A percentile compares a stretch with the other conserved stretches of the same genome.
Conservation (phyloP, 2,113 vertebrate species). For the Oncorhynchus gorbuscha region DNA sequence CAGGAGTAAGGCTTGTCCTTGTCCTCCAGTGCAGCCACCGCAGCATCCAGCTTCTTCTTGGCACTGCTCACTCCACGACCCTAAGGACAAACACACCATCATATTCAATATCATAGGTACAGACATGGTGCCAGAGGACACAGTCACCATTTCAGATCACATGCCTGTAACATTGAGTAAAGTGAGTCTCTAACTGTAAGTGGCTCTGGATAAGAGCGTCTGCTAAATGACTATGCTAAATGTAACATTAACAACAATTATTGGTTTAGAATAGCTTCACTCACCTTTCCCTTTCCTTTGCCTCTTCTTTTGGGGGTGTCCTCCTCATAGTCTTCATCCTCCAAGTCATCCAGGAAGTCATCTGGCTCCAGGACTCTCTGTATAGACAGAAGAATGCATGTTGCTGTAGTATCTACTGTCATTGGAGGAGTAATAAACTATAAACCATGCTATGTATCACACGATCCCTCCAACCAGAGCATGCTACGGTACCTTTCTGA, state of each 20-base stretch:
- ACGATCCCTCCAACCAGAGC: not conserved
- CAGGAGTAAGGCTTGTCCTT: slow-evolving; percentile 94
- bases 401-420: not conserved
- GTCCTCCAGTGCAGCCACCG: slow-evolving; percentile 82
- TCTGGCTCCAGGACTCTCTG: slow-evolving; percentile 91
- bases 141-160: slow-evolving; percentile 68
- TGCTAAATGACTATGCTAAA: slow-evolving; percentile 63
- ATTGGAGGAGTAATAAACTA: not conserved
- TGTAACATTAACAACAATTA: no score
- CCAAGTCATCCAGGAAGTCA: slow-evolving; percentile 91
- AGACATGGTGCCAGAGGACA: slow-evolving; percentile 48
- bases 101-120: not conserved
- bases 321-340: slow-evolving; percentile 96
- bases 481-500: slow-evolving; percentile 79
- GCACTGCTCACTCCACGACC: slow-evolving; percentile 85
- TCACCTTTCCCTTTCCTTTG: slow-evolving; percentile 95
- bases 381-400: not conserved
- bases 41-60: slow-evolving; percentile 89
- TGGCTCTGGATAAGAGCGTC: slow-evolving; percentile 62
- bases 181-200: no score
- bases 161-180: not conserved
- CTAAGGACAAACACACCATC: slow-evolving; percentile 58
- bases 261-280: not conserved
- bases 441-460: not conserved
- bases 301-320: slow-evolving; percentile 92